Conservation (phyloP, 2,888 invertebrate species). For the Tenthredo livida region DNA sequence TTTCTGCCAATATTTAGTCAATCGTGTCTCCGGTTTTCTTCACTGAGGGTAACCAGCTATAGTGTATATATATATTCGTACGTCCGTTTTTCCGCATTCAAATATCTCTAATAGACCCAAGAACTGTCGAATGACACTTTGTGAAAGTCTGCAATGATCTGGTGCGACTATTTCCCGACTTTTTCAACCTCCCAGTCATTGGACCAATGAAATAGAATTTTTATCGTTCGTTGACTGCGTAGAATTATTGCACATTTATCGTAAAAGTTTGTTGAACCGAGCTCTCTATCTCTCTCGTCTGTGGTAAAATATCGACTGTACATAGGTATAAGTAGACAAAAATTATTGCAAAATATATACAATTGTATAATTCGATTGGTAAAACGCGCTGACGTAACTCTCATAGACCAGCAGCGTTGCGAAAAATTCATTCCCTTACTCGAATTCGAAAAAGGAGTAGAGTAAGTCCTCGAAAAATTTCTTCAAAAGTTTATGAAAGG, state of each 20-base stretch:
- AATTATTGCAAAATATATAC: background rate
- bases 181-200: background rate
- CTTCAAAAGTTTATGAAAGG: background rate
- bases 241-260: slow-evolving; percentile 28
- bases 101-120: slow-evolving; percentile 3
- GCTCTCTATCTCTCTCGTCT: background rate
- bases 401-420: background rate
- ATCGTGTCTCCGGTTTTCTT: slow-evolving; percentile 45
- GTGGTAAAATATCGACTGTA: background rate
- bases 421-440: background rate
- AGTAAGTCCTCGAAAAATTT: background rate
- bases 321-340: background rate
- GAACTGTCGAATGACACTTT: slow-evolving; percentile 20
- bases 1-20: slow-evolving; percentile 49
- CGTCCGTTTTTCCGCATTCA: background rate
- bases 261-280: slow-evolving; percentile 21
- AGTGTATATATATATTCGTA: background rate
- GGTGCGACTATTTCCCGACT: background rate
- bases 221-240: slow-evolving; percentile 14
- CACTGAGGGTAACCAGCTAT: background rate
- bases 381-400: background rate
- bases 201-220: slow-evolving; percentile 9
- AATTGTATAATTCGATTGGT: slow-evolving; percentile 12
- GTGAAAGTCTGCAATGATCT: slow-evolving; percentile 39
- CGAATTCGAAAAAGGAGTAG: background rate